phyloP scores from a whole-genome alignment of 2,113 vertebrate genomes.

The Coryphaenoides rupestris region DNA sequence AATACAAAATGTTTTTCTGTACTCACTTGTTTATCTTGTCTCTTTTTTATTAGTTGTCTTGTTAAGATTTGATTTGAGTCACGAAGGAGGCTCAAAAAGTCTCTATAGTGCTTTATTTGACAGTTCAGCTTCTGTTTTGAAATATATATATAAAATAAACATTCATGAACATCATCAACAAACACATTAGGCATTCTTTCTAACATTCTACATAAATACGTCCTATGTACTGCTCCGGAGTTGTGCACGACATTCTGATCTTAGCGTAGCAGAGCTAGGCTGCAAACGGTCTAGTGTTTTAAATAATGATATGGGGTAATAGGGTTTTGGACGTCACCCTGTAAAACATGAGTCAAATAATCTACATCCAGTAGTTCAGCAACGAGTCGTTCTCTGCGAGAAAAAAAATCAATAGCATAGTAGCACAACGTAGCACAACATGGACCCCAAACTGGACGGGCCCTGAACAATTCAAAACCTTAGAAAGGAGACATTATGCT shows the following conservation, averaged over 20 bases:
- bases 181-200: neutral
- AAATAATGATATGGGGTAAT: too few relatives aligned
- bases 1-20: conserved; percentile 46
- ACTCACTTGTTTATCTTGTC: conserved; percentile 17
- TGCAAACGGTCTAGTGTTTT: conserved; percentile 2
- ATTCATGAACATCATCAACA: conserved; percentile 37
- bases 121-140: conserved; percentile 38
- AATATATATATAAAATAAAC: conserved; percentile 42
- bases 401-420: neutral
- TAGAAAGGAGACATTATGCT: too few relatives aligned
- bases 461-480: neutral
- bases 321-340: too few relatives aligned
- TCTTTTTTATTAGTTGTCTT: neutral
- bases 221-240: neutral
- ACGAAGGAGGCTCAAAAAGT: neutral
- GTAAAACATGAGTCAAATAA: too few relatives aligned
- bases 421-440: neutral
- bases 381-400: conserved; percentile 5
- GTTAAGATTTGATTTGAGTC: neutral
- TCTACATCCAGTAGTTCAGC: neutral
- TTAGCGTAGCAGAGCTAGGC: conserved; percentile 1
- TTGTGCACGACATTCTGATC: conserved; percentile 3
- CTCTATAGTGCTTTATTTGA: neutral
- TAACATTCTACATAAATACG: conserved; percentile 1
- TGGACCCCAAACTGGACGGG: neutral